A percentile compares a stretch with the other conserved stretches of the same genome.
Evolutionary conservation across 2,888 invertebrate species (phyloP).

Genomic region (Chironomus riparius): DNA sequence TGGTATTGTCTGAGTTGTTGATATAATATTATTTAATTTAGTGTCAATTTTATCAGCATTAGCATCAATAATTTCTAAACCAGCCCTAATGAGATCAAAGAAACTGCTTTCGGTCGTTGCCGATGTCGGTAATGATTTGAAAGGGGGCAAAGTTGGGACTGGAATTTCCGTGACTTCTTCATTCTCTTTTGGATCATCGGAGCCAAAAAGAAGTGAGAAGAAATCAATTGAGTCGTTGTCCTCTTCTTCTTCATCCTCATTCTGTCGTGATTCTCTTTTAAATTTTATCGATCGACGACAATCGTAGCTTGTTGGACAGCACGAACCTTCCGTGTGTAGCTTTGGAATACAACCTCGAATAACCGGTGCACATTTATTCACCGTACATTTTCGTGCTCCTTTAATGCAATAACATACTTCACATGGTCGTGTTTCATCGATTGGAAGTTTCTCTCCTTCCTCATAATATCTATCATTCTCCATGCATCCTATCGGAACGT

Average conservation of each 20-base stretch:
- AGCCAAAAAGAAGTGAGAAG: slow-evolving; percentile 38
- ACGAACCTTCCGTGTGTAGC: slow-evolving; percentile 59
- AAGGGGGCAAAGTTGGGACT: neutral
- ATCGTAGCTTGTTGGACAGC: slow-evolving; percentile 76
- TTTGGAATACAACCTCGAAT: slow-evolving; percentile 68
- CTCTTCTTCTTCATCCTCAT: neutral
- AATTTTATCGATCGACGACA: slow-evolving; percentile 50
- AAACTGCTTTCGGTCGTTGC: slow-evolving; percentile 36
- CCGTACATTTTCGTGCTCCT: slow-evolving; percentile 63
- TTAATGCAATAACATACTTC: slow-evolving; percentile 74
- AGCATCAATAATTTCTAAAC: slow-evolving; percentile 38
- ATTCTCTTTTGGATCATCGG: slow-evolving; percentile 32
- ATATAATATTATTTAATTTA: neutral
- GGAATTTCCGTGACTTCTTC: neutral
- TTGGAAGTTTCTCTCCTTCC: slow-evolving; percentile 62
- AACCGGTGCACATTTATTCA: slow-evolving; percentile 64
- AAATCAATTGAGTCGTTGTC: slow-evolving; percentile 35
- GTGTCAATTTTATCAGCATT: slow-evolving; percentile 19
- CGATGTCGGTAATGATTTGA: neutral
- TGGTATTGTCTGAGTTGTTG: neutral
- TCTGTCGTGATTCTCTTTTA: slow-evolving; percentile 3
- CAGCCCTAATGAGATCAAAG: slow-evolving; percentile 38
- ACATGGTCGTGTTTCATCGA: slow-evolving; percentile 47
- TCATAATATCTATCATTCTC: slow-evolving; percentile 51
- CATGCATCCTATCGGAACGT: slow-evolving; percentile 49